Evolutionary conservation across 2,888 invertebrate species (phyloP).

Genomic region (Volucella inanis): DNA sequence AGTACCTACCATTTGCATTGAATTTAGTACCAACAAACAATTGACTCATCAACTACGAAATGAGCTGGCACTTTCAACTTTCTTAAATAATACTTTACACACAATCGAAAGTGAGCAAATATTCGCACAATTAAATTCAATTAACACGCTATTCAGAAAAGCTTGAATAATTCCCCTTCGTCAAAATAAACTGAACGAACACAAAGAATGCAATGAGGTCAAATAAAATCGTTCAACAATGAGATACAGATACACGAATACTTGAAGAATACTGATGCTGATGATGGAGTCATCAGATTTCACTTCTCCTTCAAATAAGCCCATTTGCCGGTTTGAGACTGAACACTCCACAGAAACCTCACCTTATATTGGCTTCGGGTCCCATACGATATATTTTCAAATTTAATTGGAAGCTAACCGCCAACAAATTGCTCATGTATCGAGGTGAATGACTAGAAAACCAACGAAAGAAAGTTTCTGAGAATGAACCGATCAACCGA

Average conservation of each 20-base stretch:
- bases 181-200: neutral
- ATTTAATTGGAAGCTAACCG: constrained; percentile 4
- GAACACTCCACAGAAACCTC: neutral
- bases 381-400: neutral
- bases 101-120: constrained; percentile 56
- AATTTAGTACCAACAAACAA: constrained; percentile 5
- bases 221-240: constrained; percentile 38
- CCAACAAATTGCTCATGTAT: constrained; percentile 5
- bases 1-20: neutral
- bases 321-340: neutral
- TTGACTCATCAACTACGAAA: constrained; percentile 31
- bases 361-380: neutral
- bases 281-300: constrained; percentile 32
- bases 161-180: neutral
- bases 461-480: constrained; percentile 57
- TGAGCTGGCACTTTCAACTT: constrained; percentile 51
- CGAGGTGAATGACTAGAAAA: constrained; percentile 72
- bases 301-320: constrained; percentile 34
- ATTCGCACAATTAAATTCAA: constrained; percentile 39
- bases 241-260: neutral
- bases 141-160: constrained; percentile 38
- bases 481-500: constrained; percentile 34
- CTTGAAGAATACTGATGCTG: neutral
- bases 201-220: constrained; percentile 30
- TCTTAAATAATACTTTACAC: constrained; percentile 49